phyloP scores from a whole-genome alignment of 2,888 invertebrate genomes.

The Eristalinus aeneus region DNA sequence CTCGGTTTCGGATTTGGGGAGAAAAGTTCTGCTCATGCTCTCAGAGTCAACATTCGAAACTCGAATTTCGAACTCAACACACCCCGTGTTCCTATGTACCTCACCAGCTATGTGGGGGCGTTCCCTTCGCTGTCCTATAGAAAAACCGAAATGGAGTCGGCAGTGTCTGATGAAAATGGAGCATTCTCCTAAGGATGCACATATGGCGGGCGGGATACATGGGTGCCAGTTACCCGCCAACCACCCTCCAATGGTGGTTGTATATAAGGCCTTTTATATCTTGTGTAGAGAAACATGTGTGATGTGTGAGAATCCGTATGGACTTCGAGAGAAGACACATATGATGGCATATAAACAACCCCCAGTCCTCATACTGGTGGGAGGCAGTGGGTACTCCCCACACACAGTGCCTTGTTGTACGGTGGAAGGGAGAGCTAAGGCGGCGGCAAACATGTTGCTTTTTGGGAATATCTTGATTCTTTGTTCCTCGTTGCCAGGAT shows the following conservation, averaged over 20 bases:
- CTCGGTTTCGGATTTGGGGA: background rate
- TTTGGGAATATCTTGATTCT: conserved; percentile 71
- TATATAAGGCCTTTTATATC: conserved; percentile 67
- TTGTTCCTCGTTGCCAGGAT: conserved; percentile 63
- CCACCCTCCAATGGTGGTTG: conserved; percentile 70
- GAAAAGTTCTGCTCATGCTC: conserved; percentile 35
- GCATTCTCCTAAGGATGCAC: conserved; percentile 74
- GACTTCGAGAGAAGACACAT: conserved; percentile 78
- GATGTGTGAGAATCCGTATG: conserved; percentile 81
- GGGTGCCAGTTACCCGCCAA: conserved; percentile 61
- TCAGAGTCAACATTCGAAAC: conserved; percentile 5
- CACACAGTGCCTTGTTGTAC: background rate
- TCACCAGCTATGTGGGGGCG: conserved; percentile 19
- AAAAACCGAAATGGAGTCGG: conserved; percentile 79
- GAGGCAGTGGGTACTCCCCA: conserved; percentile 13
- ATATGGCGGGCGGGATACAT: conserved; percentile 74
- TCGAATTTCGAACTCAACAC: conserved; percentile 55
- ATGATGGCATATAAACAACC: conserved; percentile 80
- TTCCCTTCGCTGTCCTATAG: conserved; percentile 76
- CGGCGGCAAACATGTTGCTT: conserved; percentile 71
- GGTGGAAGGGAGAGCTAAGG: conserved; percentile 58
- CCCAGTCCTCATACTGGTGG: conserved; percentile 63
- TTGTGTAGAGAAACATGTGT: conserved; percentile 79
- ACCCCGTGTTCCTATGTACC: conserved; percentile 30
- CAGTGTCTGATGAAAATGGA: conserved; percentile 53